Percentiles rank a stretch among this genome's conserved stretches.
Evolutionary conservation across 2,113 vertebrate species (phyloP).

Genomic region (Atlantisia rogersi): DNA sequence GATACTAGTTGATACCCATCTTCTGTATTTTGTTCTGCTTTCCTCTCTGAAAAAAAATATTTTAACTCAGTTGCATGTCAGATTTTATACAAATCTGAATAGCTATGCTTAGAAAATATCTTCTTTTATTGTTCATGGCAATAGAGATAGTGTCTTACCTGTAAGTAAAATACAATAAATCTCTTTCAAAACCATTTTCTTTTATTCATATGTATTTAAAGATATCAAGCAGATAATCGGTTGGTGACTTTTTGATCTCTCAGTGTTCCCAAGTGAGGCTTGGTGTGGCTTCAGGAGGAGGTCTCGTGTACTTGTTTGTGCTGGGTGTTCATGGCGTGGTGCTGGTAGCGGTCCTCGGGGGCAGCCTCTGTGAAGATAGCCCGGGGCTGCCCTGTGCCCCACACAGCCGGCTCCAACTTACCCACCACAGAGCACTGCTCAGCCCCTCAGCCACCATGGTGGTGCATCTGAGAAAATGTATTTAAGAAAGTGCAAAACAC

Average conservation of each 20-base stretch:
- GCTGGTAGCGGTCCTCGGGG: fast-evolving
- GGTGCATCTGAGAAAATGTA: too few relatives aligned
- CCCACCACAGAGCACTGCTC: fast-evolving
- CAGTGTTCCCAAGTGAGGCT: background rate
- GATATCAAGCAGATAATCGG: background rate
- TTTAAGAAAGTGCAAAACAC: background rate
- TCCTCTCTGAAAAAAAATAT: background rate
- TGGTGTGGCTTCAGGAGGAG: background rate
- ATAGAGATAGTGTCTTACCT: background rate
- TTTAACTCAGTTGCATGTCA: fast-evolving
- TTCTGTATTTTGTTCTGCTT: background rate
- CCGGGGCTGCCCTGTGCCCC: fast-evolving
- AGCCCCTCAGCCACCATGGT: fast-evolving
- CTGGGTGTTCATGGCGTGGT: fast-evolving
- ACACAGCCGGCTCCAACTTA: background rate
- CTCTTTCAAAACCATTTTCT: background rate
- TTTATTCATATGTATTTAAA: background rate
- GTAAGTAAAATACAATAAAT: background rate
- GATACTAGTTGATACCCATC: background rate
- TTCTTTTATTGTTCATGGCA: background rate
- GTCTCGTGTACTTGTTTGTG: background rate
- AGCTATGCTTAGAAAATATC: background rate
- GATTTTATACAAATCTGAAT: background rate
- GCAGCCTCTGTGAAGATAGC: fast-evolving
- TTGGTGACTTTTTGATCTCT: background rate